Conservation (phyloP, 2,797 vertebrate species). For the Antennarius maculatus region DNA sequence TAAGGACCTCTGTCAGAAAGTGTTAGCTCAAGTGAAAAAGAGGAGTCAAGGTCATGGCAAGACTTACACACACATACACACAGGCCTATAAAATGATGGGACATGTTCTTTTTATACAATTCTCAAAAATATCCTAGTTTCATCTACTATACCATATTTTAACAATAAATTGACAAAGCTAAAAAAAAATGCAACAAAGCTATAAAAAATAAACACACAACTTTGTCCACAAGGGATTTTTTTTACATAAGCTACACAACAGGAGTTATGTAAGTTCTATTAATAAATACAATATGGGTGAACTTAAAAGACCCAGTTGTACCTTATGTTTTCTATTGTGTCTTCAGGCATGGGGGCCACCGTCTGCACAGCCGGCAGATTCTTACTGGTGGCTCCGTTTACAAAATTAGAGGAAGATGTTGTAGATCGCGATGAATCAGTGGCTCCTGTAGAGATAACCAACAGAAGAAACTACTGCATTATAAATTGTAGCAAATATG, state of each 20-base stretch:
- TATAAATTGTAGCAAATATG: not conserved
- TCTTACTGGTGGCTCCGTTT: conserved; percentile 97
- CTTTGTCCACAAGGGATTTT: not conserved
- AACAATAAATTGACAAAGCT: too few relatives aligned
- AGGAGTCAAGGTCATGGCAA: conserved; percentile 74
- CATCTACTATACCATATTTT: not conserved
- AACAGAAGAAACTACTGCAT: not conserved
- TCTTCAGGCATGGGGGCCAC: conserved; percentile 98
- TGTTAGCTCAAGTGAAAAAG: conserved; percentile 64
- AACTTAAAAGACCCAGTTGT: conserved; percentile 11
- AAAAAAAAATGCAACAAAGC: not conserved
- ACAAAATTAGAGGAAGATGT: conserved; percentile 95
- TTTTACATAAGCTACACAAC: not conserved
- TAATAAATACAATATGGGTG: not conserved
- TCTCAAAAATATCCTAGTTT: not conserved
- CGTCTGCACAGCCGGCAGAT: conserved; percentile 95
- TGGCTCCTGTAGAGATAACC: conserved; percentile 84
- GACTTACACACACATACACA: conserved; percentile 41
- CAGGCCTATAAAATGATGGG: conserved; percentile 17
- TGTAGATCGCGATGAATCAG: conserved; percentile 89
- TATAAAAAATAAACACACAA: not conserved
- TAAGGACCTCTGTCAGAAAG: conserved; percentile 75
- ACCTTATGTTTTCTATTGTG: conserved; percentile 97
- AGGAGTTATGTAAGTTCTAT: not conserved
- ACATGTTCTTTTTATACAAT: not conserved